phyloP scores from a whole-genome alignment of 2,113 vertebrate genomes.

The Tricholaema leucomelas region DNA sequence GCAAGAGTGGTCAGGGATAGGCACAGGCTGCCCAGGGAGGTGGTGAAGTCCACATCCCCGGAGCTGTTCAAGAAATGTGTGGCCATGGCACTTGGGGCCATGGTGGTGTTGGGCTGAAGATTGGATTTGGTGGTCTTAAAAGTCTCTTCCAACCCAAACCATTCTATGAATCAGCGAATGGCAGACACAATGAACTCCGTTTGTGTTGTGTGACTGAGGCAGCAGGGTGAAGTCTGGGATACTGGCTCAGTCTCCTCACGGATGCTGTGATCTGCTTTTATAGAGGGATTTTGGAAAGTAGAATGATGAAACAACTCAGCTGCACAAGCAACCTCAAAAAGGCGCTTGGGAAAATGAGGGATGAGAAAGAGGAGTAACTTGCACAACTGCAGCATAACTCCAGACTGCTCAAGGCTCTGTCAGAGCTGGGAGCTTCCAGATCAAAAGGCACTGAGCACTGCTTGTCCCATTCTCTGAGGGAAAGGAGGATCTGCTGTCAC shows the following conservation, averaged over 20 bases:
- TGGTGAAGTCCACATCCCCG: too few relatives aligned
- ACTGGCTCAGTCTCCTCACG: neutral
- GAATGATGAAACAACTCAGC: neutral
- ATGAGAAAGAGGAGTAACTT: neutral
- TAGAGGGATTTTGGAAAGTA: neutral
- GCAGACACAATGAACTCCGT: neutral
- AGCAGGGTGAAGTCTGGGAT: neutral
- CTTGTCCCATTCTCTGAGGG: accelerated
- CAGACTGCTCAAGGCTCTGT: neutral
- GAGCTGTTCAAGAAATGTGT: too few relatives aligned
- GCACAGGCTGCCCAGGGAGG: too few relatives aligned
- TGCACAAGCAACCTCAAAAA: neutral
- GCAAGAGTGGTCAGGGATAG: too few relatives aligned
- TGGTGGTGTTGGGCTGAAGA: too few relatives aligned
- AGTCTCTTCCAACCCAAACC: too few relatives aligned
- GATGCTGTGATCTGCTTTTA: neutral
- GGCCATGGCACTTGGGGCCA: too few relatives aligned
- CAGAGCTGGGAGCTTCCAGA: neutral
- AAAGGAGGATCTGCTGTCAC: conserved; percentile 41
- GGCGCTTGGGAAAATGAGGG: neutral
- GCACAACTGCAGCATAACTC: neutral
- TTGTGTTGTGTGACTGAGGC: neutral
- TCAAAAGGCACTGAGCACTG: neutral
- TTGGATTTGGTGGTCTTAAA: too few relatives aligned
- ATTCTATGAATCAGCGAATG: neutral